Conservation (phyloP, 2,797 vertebrate genomes). For the Alosa sapidissima region DNA sequence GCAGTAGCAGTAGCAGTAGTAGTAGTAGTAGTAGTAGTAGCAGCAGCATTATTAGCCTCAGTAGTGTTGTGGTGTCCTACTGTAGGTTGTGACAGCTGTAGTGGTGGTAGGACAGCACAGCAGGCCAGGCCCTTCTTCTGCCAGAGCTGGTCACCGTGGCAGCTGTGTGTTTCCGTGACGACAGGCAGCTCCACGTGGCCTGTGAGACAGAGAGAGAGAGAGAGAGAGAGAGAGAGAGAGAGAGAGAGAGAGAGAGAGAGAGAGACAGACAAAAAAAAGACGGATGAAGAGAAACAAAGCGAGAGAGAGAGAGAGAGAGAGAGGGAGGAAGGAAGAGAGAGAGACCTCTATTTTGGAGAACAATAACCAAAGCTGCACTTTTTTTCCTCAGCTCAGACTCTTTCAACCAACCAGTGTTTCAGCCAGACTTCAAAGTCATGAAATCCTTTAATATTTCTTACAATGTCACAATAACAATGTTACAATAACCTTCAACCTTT, state of each 20-base stretch:
- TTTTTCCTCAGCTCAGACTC: not conserved
- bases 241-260: not conserved
- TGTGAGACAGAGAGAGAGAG: constrained; percentile 35
- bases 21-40: constrained; percentile 39
- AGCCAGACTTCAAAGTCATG: not conserved
- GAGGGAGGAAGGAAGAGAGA: not conserved
- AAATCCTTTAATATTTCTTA: not conserved
- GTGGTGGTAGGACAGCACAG: not conserved
- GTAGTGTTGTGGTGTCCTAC: not conserved
- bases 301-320: not conserved
- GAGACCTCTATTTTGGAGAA: not conserved
- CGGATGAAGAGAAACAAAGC: not conserved
- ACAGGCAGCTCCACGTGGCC: constrained; percentile 58
- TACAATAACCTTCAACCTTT: not conserved
- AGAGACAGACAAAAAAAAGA: not conserved
- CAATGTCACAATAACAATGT: not conserved
- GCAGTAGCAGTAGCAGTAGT: not conserved
- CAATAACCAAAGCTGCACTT: constrained; percentile 1
- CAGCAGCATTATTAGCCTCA: not conserved
- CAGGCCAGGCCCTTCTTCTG: constrained; percentile 24
- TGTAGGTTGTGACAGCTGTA: not conserved
- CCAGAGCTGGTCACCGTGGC: constrained; percentile 56
- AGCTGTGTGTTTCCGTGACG: constrained; percentile 54
- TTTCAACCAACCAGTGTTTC: not conserved
- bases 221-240: not conserved